A percentile compares a stretch with the other conserved stretches of the same genome.
phyloP scores from a whole-genome alignment of 2,888 invertebrate genomes.

The Nineta flava region DNA sequence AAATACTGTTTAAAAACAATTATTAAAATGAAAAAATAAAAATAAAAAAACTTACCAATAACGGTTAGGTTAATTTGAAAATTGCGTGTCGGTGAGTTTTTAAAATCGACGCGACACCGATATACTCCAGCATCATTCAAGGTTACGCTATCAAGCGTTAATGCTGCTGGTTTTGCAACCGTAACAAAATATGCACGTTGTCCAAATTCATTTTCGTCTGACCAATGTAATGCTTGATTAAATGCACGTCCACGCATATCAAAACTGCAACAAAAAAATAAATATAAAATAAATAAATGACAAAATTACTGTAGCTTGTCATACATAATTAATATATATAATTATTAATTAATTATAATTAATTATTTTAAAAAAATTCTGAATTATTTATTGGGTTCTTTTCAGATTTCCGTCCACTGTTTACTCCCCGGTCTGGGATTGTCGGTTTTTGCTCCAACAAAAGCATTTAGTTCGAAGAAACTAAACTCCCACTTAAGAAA shows the following conservation, averaged over 20 bases:
- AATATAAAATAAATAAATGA: not conserved
- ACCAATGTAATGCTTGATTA: constrained; percentile 69
- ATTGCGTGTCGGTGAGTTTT: constrained; percentile 75
- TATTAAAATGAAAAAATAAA: no score
- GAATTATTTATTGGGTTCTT: no score
- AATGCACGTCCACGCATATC: constrained; percentile 71
- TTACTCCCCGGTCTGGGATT: no score
- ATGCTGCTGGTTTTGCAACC: constrained; percentile 61
- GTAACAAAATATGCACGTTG: constrained; percentile 74
- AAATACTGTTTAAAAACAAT: no score
- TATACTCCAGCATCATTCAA: constrained; percentile 76
- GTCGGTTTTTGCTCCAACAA: no score
- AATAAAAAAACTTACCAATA: constrained; percentile 51
- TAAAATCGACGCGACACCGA: constrained; percentile 79
- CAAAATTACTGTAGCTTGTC: no score
- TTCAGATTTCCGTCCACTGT: no score
- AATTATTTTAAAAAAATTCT: no score
- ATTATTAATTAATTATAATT: no score
- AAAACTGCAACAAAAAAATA: constrained; percentile 42
- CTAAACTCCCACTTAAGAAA: no score
- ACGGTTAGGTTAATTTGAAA: constrained; percentile 79
- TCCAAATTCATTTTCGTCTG: constrained; percentile 67
- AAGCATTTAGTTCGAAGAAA: no score
- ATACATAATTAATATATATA: no score
- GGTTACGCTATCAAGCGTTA: constrained; percentile 70